phyloP scores from a whole-genome alignment of 1,140 invertebrate genomes.

The Macrobrachium nipponense region DNA sequence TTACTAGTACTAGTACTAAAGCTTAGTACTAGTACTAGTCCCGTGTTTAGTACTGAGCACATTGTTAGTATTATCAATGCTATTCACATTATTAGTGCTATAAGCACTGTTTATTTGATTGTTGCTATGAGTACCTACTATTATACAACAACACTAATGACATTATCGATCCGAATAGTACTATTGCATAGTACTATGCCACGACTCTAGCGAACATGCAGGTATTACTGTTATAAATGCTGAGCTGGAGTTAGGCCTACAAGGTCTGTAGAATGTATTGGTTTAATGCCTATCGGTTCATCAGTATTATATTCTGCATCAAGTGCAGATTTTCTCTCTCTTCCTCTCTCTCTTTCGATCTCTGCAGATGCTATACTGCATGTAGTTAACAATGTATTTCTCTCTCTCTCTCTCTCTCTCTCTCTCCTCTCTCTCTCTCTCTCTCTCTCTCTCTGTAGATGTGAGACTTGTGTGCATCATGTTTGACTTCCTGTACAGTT shows the following conservation, averaged over 20 bases:
- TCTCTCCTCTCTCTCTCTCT: neutral
- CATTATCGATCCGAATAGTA: neutral
- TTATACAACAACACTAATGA: neutral
- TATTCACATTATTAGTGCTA: conserved; percentile 1
- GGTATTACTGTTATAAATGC: too few relatives aligned
- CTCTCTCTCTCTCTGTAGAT: neutral
- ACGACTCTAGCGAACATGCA: too few relatives aligned
- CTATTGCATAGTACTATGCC: too few relatives aligned
- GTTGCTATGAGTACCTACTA: neutral
- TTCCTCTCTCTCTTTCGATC: neutral
- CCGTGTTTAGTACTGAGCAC: neutral
- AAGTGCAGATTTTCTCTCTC: neutral
- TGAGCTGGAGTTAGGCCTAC: too few relatives aligned
- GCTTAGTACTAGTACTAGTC: neutral
- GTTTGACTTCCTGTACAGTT: neutral
- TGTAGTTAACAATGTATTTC: too few relatives aligned
- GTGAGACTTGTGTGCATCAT: neutral
- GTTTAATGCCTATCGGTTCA: neutral
- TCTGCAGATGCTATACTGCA: too few relatives aligned
- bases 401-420: neutral
- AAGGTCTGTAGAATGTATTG: too few relatives aligned
- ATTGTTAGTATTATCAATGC: conserved; percentile 9
- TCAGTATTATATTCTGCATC: conserved; percentile 12
- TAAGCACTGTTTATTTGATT: neutral
- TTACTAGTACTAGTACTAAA: conserved; percentile 6